Conservation (phyloP, 2,113 vertebrate genomes). For the Urocitellus parryii region DNA sequence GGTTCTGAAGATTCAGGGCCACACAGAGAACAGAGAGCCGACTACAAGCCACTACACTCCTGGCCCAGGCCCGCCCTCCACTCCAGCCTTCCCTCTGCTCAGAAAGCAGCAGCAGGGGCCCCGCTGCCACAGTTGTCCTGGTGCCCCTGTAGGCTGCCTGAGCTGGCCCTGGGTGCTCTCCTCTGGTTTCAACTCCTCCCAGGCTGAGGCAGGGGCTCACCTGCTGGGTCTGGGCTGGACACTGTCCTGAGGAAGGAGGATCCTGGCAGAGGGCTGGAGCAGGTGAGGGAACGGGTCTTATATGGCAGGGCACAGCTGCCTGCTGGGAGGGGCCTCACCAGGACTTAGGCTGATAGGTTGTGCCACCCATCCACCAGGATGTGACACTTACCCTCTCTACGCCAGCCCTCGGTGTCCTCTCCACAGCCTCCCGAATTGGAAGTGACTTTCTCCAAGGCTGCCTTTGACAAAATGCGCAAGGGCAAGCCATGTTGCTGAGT, state of each 20-base stretch:
- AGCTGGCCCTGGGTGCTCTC: too few species aligned
- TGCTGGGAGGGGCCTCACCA: background rate
- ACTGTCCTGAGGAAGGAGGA: background rate
- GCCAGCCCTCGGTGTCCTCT: background rate
- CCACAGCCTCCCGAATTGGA: background rate
- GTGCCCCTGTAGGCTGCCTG: too few species aligned
- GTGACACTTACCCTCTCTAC: background rate
- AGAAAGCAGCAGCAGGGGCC: fast-evolving
- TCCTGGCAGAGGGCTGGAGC: background rate
- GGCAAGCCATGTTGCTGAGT: background rate
- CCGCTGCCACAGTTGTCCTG: fast-evolving
- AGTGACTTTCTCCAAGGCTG: background rate
- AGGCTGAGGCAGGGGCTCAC: background rate
- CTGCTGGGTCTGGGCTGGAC: background rate
- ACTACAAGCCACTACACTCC: fast-evolving
- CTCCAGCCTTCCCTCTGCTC: background rate
- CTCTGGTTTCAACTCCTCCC: background rate
- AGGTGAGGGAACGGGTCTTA: background rate
- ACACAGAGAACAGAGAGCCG: background rate
- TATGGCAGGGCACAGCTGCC: background rate
- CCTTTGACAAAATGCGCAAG: background rate
- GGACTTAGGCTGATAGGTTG: too few species aligned
- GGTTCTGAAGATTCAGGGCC: background rate
- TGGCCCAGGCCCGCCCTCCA: background rate
- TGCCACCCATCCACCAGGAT: background rate